Base-by-base conservation (phyloP, 2,113 vertebrate genomes). In the Crocuta crocuta region DNA sequence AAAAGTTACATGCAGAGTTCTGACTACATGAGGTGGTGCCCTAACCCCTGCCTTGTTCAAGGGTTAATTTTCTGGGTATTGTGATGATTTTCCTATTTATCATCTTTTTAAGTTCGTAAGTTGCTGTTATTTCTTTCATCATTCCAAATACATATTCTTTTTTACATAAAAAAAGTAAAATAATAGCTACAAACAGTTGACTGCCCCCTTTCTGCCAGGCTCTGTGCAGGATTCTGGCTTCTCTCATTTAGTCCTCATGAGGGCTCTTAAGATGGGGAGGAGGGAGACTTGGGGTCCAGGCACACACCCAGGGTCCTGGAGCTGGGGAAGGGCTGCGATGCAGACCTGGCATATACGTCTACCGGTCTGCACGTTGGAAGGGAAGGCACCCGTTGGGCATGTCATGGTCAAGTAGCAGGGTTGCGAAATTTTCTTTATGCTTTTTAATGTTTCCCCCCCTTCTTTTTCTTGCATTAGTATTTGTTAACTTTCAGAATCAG, bases 351-450 rank as follows among this genome's bases (percentile, higher is more conserved):
- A 0, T 80, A 33, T 71, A 43, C 7, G 63, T 16, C 61, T 66
- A 5, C 43, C 55, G 50, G 78, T 33, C 26, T 50, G 79, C 31
- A n/a, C 9, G 7, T 0, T 31, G 39, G 63, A 4, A 39, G 3
- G 16, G 82, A 48, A 43, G 24, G 15, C 48, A 33, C 23, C 23
- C 43, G 5, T 43, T 31, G 15, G 73, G 7, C 4, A 0, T 2
- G 45, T 15, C 33, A 1, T 5, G 4, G 9, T 1, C 8, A 7
- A 7, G 43, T 7, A 12, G 33, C 1, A 0, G 2, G 21, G 9
- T 23, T 12, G 21, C 3, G 39, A 39, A 39, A 39, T 83, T 65
- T 24, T 88, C 70, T 58, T 76, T 74, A 28, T 53, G 39, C 48
- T 76, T 45, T 78, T 50, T n/a, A 63, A 2, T 58, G 50, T 48